Conservation (phyloP, 2,797 vertebrate species). For the Manis crassicaudata region DNA sequence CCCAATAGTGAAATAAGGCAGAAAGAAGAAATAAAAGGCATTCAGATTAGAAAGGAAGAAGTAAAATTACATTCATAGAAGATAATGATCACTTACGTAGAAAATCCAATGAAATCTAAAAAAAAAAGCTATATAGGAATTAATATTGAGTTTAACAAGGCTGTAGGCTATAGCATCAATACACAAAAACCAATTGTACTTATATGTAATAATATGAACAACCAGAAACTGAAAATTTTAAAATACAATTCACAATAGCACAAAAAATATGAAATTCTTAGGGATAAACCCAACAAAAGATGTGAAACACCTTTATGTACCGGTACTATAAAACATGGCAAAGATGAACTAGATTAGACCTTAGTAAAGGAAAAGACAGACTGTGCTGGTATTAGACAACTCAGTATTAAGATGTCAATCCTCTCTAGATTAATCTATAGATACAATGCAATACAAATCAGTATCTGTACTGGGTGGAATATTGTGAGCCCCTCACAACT, state of each 20-base stretch:
- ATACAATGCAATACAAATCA: background rate
- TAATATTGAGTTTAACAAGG: background rate
- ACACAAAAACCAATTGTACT: background rate
- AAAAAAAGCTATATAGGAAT: background rate
- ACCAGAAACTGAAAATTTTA: background rate
- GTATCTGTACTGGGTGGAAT: background rate
- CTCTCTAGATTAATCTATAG: background rate
- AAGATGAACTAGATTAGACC: background rate
- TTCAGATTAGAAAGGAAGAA: background rate
- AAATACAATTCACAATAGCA: background rate
- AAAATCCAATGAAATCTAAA: background rate
- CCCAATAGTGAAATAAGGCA: background rate
- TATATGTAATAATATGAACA: background rate
- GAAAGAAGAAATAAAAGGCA: background rate
- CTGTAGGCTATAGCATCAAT: background rate
- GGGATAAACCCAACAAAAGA: background rate
- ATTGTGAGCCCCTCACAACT: background rate
- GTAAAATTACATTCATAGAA: background rate
- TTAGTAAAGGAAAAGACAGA: background rate
- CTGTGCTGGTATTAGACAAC: background rate
- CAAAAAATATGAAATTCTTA: background rate
- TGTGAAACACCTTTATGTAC: background rate
- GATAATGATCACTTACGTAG: background rate
- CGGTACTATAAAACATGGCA: background rate
- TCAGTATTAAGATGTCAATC: background rate